Evolutionary conservation across 2,888 invertebrate genomes (phyloP).

Genomic region (Drosophila algonquin): DNA sequence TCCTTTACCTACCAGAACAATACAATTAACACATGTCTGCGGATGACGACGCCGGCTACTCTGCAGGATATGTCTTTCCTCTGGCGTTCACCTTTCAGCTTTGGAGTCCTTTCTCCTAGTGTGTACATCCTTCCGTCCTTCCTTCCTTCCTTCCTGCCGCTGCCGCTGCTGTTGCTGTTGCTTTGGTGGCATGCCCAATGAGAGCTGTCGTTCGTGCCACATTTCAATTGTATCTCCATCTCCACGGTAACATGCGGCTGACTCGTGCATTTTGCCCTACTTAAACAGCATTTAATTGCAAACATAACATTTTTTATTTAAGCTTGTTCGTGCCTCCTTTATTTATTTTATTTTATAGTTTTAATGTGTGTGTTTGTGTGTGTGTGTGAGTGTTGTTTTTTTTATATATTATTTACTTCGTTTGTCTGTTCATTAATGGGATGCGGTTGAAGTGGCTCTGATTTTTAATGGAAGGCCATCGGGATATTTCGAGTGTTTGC

Average conservation of each 20-base stretch:
- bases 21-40: constrained; percentile 72
- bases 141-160: constrained; percentile 3
- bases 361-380: constrained; percentile 26
- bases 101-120: background rate
- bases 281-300: constrained; percentile 63
- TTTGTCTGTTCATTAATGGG: constrained; percentile 16
- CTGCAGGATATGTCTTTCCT: constrained; percentile 20
- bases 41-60: constrained; percentile 51
- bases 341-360: background rate
- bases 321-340: background rate
- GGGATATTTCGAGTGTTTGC: constrained; percentile 8
- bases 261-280: constrained; percentile 54
- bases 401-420: constrained; percentile 27
- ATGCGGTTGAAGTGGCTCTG: background rate
- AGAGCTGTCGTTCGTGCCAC: constrained; percentile 9
- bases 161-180: background rate
- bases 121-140: constrained; percentile 13
- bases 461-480: background rate
- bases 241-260: constrained; percentile 58
- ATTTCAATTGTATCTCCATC: constrained; percentile 53
- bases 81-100: background rate
- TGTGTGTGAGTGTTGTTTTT: constrained; percentile 34
- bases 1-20: constrained; percentile 18
- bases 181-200: constrained; percentile 19
- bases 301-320: constrained; percentile 41